Base-by-base conservation (phyloP, 2,113 vertebrate genomes). In the Ranitomeya variabilis region DNA sequence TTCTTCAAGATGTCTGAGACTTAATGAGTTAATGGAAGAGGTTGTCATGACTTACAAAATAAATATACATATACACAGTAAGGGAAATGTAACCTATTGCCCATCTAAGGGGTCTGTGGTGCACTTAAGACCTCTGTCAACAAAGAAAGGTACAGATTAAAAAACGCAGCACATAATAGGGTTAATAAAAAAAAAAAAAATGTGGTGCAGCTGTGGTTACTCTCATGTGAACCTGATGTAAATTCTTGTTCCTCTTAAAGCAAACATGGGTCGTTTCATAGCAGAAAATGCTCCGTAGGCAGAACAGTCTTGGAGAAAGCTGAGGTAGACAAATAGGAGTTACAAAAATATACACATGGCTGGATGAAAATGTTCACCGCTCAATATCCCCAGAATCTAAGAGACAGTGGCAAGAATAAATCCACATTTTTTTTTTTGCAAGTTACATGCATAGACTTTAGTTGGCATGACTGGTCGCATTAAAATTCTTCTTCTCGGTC, bases 21-120 rank as follows among this genome's bases (percentile, higher is more conserved):
- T 45, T 45, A 45, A 45, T 4, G 23, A 18, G 78, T 59, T 60
- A 80, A 37, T 62, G 23, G 31, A 81, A 60, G 26, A 37, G 31
- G n/a, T 14, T 60, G 55, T 23, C 18, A 52, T 14, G 19, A 83
- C 45, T 19, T 64, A 52, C 62, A 84, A 55, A 26, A 84, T 69
- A 84, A 83, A 83, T 83, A 83, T 52, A 13, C 19, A 83, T 84
- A 84, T 54, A 69, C 21, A 69, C 64, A 84, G 21, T 37, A 13
- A 18, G 8, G 74, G 51, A 80, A 83, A 83, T 82, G 55, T 69
- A 37, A 71, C 45, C 62, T 11, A 66, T 69, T 52, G 13, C 82
- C 64, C 2, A 12, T 69, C 64, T 84, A 84, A 54, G 37, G 62
- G 64, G 64, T 14, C 51, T 71, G 51, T 26, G 81, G 64, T 71